Evolutionary conservation across 2,888 invertebrate genomes (phyloP).

Genomic region (Lithophane leautieri): DNA sequence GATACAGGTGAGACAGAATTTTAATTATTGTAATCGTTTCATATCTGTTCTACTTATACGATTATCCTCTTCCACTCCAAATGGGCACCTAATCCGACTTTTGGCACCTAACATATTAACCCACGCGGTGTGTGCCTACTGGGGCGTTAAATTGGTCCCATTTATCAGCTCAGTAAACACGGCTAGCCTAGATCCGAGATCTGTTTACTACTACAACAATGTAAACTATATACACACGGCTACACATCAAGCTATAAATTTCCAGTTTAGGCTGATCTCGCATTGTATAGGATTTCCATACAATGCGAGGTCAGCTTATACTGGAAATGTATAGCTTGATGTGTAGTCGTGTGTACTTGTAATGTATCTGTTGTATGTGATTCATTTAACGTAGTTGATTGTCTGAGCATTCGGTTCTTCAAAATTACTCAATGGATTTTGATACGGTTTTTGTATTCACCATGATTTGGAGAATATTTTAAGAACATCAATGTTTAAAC

Average conservation of each 20-base stretch:
- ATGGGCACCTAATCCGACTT: constrained; percentile 29
- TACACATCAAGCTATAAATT: too few species aligned
- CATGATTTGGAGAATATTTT: neutral
- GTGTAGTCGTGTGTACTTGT: too few species aligned
- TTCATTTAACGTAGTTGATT: constrained; percentile 5
- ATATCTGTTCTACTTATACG: neutral
- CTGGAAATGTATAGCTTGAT: too few species aligned
- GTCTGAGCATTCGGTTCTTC: neutral
- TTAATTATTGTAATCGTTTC: neutral
- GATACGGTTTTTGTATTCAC: neutral
- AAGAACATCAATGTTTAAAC: too few species aligned
- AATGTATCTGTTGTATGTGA: constrained; percentile 1
- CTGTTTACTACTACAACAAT: constrained; percentile 50
- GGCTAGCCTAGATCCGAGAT: constrained; percentile 66
- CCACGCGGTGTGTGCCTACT: constrained; percentile 46
- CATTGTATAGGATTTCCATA: too few species aligned
- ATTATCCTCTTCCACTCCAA: neutral
- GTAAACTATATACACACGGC: too few species aligned
- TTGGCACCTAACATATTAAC: constrained; percentile 43
- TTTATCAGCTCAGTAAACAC: constrained; percentile 70
- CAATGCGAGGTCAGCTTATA: too few species aligned
- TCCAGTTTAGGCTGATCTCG: too few species aligned
- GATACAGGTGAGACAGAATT: neutral
- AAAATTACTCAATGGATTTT: neutral
- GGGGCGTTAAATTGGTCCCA: constrained; percentile 68